phyloP scores from a whole-genome alignment of 2,888 invertebrate genomes.

The Lepidonotus clava region DNA sequence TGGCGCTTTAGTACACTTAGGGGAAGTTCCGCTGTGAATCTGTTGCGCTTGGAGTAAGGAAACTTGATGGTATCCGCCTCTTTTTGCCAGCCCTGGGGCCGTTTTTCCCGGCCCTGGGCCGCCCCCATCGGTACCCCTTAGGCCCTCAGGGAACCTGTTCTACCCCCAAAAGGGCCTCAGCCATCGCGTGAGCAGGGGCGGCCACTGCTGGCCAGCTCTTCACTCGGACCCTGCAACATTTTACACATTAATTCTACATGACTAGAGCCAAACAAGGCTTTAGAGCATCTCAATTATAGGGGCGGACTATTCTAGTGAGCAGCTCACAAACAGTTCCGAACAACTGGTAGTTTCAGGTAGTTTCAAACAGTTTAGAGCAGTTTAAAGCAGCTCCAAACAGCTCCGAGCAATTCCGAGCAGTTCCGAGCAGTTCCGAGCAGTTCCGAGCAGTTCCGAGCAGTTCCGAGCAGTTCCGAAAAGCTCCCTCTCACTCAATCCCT shows the following conservation, averaged over 20 bases:
- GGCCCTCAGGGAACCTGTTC: background rate
- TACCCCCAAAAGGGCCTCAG: background rate
- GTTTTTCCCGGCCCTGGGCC: background rate
- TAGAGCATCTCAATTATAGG: slow-evolving; percentile 4
- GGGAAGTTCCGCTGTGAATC: background rate
- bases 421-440: too few species aligned
- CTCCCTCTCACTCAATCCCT: too few species aligned
- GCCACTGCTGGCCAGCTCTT: background rate
- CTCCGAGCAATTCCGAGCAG: too few species aligned
- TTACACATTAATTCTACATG: slow-evolving; percentile 47
- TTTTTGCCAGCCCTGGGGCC: background rate
- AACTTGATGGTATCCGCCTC: slow-evolving; percentile 10
- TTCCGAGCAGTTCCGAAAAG: background rate
- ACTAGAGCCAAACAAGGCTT: background rate
- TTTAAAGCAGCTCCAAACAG: too few species aligned
- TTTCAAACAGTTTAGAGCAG: too few species aligned
- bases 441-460: too few species aligned
- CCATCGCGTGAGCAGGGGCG: slow-evolving; percentile 10
- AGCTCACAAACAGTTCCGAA: too few species aligned
- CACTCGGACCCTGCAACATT: background rate
- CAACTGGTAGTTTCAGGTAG: too few species aligned
- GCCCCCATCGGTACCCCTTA: background rate
- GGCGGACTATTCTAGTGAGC: too few species aligned
- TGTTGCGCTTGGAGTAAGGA: background rate
- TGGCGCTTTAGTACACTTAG: background rate